Evolutionary conservation across 2,888 invertebrate species (phyloP).

Genomic region (Yponomeuta cagnagella): DNA sequence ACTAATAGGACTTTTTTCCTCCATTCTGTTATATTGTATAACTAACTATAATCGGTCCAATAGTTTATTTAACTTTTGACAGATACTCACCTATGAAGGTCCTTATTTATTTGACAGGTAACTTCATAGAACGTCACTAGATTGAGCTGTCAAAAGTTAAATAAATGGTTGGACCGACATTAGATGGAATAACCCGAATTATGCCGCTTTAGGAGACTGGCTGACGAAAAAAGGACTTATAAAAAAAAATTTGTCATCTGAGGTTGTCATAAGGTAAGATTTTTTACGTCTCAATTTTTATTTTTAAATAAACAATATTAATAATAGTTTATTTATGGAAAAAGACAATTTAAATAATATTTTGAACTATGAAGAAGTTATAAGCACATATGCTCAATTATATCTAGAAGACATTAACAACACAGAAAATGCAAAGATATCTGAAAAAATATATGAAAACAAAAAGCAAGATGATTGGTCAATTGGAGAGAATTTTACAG

Average conservation of each 20-base stretch:
- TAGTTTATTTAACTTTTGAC: too few relatives aligned
- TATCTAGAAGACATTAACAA: constrained; percentile 45
- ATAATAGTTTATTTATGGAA: background rate
- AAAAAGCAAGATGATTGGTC: background rate
- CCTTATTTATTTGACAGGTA: too few relatives aligned
- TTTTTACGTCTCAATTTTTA: background rate
- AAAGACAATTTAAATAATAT: background rate
- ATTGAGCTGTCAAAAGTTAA: too few relatives aligned
- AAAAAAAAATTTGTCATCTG: background rate
- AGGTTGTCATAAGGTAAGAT: background rate
- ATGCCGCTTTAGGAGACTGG: too few relatives aligned
- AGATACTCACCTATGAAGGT: too few relatives aligned
- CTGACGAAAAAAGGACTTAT: too few relatives aligned
- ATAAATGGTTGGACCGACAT: too few relatives aligned
- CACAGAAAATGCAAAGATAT: constrained; percentile 20
- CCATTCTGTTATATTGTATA: too few relatives aligned
- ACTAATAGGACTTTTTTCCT: too few relatives aligned
- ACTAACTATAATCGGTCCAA: too few relatives aligned
- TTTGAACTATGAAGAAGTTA: constrained; percentile 34
- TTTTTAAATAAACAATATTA: background rate
- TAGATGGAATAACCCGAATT: too few relatives aligned
- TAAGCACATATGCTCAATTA: constrained; percentile 54
- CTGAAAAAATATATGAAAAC: constrained; percentile 9
- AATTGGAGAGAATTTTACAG: constrained; percentile 18
- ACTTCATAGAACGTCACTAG: too few relatives aligned